Evolutionary conservation across 2,888 invertebrate species (phyloP).

Genomic region (Idaea biselata): DNA sequence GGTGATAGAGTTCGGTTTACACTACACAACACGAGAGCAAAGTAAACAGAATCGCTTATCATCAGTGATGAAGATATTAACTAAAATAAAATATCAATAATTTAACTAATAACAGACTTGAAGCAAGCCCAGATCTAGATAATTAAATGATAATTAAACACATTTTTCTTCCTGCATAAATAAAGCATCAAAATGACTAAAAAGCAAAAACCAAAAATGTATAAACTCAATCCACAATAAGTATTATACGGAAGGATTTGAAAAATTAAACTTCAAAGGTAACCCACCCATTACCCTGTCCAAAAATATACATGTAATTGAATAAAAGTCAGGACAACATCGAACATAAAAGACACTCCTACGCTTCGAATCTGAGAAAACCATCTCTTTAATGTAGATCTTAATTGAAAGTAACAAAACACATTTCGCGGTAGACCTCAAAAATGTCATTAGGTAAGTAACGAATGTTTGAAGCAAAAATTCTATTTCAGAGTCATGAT

Average conservation of each 20-base stretch:
- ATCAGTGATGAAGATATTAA: no score
- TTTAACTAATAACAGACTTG: no score
- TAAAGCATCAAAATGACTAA: not conserved
- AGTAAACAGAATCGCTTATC: not conserved
- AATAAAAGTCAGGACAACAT: not conserved
- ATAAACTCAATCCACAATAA: not conserved
- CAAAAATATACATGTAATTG: not conserved
- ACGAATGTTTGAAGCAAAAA: not conserved
- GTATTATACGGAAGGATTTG: not conserved
- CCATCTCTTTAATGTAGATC: not conserved
- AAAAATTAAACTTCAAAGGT: not conserved
- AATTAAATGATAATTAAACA: not conserved
- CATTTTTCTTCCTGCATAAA: not conserved
- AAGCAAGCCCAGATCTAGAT: no score
- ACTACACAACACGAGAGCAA: not conserved
- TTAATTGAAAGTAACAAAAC: not conserved
- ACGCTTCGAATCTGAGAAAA: not conserved
- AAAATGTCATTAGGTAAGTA: not conserved
- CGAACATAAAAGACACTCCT: not conserved
- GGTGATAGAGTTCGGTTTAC: conserved; percentile 3
- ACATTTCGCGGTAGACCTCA: not conserved
- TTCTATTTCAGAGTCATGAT: not conserved
- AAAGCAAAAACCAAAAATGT: not conserved
- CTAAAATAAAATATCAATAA: no score
- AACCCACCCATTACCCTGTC: not conserved